phyloP scores from a whole-genome alignment of 1,140 invertebrate species.

The Drosophila repleta region DNA sequence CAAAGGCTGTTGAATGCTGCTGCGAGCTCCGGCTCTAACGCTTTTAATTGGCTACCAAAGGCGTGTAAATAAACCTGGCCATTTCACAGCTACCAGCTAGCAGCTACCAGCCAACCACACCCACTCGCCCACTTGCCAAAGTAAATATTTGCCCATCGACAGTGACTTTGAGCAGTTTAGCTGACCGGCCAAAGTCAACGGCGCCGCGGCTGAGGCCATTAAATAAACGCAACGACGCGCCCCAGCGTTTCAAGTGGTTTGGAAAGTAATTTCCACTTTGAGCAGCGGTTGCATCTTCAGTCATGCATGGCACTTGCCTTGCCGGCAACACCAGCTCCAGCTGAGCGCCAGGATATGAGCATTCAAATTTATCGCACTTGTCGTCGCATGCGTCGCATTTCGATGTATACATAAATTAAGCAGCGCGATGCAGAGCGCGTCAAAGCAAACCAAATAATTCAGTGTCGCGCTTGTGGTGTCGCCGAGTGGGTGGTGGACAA shows the following conservation, averaged over 20 bases:
- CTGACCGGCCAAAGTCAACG: slow-evolving; percentile 41
- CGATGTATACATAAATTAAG: slow-evolving; percentile 73
- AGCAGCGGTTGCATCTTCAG: slow-evolving; percentile 64
- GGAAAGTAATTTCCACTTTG: slow-evolving; percentile 76
- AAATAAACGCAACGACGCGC: slow-evolving; percentile 62
- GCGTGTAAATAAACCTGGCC: slow-evolving; percentile 33
- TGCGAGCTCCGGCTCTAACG: slow-evolving; percentile 15
- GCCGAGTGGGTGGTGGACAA: neutral
- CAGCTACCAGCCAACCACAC: neutral
- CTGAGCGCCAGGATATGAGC: slow-evolving; percentile 67
- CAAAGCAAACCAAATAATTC: slow-evolving; percentile 46
- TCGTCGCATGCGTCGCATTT: slow-evolving; percentile 41
- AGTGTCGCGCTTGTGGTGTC: slow-evolving; percentile 8
- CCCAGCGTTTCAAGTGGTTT: slow-evolving; percentile 66
- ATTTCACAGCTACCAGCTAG: neutral
- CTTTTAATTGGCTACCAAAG: slow-evolving; percentile 45
- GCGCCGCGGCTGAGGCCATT: slow-evolving; percentile 49
- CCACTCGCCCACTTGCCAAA: neutral
- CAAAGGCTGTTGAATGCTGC: slow-evolving; percentile 53
- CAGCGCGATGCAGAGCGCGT: slow-evolving; percentile 18
- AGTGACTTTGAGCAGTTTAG: slow-evolving; percentile 49
- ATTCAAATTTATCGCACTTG: slow-evolving; percentile 75
- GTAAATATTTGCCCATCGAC: slow-evolving; percentile 49
- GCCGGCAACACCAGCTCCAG: neutral
- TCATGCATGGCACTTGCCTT: slow-evolving; percentile 36